Percentiles rank a stretch among this genome's conserved stretches.
Conservation (phyloP, 2,113 vertebrate species). For the Lagopus leucura region DNA sequence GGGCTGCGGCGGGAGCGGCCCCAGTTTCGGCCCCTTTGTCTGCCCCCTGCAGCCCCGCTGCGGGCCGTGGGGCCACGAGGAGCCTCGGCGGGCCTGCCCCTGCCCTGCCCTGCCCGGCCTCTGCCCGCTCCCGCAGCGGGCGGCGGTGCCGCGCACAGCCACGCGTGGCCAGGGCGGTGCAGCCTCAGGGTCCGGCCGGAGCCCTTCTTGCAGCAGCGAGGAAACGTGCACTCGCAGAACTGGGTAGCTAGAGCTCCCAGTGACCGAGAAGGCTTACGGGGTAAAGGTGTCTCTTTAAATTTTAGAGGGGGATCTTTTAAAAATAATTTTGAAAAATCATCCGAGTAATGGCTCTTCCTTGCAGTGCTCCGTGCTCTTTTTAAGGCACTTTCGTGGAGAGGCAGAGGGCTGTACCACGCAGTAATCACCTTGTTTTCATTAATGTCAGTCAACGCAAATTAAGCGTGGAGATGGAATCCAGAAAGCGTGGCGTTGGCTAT, state of each 20-base stretch:
- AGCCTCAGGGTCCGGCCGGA: accelerated
- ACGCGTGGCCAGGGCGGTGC: neutral
- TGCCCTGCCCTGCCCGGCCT: too few species aligned
- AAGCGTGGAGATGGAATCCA: neutral
- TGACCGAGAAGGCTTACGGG: neutral
- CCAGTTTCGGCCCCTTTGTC: conserved; percentile 17
- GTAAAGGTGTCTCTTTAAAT: neutral
- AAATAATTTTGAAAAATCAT: neutral
- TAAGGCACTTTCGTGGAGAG: neutral
- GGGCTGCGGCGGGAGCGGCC: neutral
- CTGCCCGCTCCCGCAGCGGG: too few species aligned
- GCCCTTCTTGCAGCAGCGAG: neutral
- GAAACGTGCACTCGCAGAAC: accelerated
- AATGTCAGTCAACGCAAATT: neutral
- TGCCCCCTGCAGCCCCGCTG: neutral
- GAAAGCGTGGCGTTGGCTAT: neutral
- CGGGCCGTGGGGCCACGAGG: conserved; percentile 26
- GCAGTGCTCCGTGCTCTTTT: neutral
- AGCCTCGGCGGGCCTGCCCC: neutral
- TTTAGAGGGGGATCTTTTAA: neutral
- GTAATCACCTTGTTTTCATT: neutral
- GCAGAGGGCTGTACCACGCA: neutral
- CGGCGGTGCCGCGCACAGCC: neutral
- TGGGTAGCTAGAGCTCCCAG: accelerated
- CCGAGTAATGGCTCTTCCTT: neutral